Evolutionary conservation across 2,888 invertebrate genomes (phyloP), one percentile per base, ranked within the genome.

Genomic region (Prionchulus punctatus): DNA sequence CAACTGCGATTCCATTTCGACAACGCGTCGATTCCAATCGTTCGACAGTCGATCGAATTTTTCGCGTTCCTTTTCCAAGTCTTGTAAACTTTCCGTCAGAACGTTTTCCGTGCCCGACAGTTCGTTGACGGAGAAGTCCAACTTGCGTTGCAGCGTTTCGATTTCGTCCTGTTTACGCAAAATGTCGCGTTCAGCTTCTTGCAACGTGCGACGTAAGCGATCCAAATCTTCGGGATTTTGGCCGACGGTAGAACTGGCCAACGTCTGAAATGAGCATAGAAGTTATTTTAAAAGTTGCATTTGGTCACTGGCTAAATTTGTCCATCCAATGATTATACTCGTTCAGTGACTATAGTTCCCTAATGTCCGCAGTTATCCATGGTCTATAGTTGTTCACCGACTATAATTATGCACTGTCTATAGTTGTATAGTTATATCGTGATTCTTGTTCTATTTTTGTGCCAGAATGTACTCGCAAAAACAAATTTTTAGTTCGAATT

Each of bases 131-230:
- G 53, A 53, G 12, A 47, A 4, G 42, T 53, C 53, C 42, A 53
- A 30, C 21, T 50, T 54, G 7, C 50, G 7, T 30, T 50, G 18
- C 30, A 54, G 23, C 4, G 4, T 28, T 28, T 54, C 54, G n/a
- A 54, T 54, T 54, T 54, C 54, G 4, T 50, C 48, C 26, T 54
- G 54, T 51, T 54, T 54, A 3, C 48, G 4, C 18, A 26, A 28
- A 28, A 54, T 50, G 48, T 54, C 54, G n/a, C 3, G 4, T 50
- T 54, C 54, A 12, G 54, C 54, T 18, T 42, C 25, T 12, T 47
- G 47, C 28, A 54, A 26, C 7, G 36, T 48, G 2, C 27, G 26
- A 4, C 54, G 47, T 3, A 54, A 26, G 2, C 54, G 54, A n/a
- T 21, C n/a, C 54, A 54, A 49, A 7, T 54, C 36, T 18, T 36